Percentiles rank a stretch among this genome's conserved stretches.
phyloP scores from a whole-genome alignment of 1,140 invertebrate genomes.

The Pemphigus obesinymphae region DNA sequence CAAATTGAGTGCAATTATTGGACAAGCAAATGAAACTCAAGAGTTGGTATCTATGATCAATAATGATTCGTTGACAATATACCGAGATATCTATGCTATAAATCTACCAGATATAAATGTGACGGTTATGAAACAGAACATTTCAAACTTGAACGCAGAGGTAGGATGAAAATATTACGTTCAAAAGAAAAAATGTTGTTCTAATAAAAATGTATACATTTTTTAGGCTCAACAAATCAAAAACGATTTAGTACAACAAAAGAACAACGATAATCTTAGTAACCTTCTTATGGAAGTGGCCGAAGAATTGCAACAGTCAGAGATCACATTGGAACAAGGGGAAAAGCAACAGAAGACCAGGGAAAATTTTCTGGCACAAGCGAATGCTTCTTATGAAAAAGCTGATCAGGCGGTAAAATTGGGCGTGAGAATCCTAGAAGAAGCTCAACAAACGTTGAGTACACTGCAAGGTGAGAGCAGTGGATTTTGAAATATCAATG shows the following conservation, averaged over 20 bases:
- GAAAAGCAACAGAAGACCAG: constrained; percentile 59
- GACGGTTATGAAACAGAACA: constrained; percentile 61
- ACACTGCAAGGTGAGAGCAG: constrained; percentile 67
- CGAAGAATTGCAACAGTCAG: constrained; percentile 54
- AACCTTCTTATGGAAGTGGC: constrained; percentile 59
- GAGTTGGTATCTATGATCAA: constrained; percentile 68
- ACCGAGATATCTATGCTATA: constrained; percentile 69
- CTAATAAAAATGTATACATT: background rate
- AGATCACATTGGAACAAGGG: constrained; percentile 55
- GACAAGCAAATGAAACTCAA: constrained; percentile 66
- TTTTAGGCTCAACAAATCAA: constrained; percentile 47
- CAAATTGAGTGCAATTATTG: constrained; percentile 64
- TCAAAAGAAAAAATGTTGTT: background rate
- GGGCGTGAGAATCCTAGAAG: constrained; percentile 77
- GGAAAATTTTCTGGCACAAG: constrained; percentile 63
- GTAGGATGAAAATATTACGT: constrained; percentile 50
- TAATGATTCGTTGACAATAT: constrained; percentile 71
- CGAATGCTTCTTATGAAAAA: constrained; percentile 64
- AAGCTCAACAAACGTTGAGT: constrained; percentile 79
- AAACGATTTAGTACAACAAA: constrained; percentile 45
- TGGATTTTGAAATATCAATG: too few species aligned
- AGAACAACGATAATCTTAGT: constrained; percentile 46
- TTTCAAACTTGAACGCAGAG: constrained; percentile 59
- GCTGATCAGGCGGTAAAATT: constrained; percentile 75
- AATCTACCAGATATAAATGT: constrained; percentile 71